Evolutionary conservation across 1,140 invertebrate species (phyloP).

Genomic region (Rhysida immarginata): DNA sequence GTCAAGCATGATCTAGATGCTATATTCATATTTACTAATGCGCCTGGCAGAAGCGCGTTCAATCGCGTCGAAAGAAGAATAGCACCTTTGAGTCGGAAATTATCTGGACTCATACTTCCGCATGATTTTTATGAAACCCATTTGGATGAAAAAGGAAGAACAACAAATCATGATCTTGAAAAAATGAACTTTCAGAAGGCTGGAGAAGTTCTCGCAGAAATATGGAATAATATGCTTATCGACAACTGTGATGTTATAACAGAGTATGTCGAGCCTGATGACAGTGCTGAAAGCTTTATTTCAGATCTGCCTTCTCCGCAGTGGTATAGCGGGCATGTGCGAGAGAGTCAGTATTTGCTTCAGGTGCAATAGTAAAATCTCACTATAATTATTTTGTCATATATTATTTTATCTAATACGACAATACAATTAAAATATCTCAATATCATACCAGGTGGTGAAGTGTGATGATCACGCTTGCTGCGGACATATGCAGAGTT

Average conservation of each 20-base stretch:
- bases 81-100: slow-evolving; percentile 28
- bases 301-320: neutral
- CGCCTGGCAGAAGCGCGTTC: slow-evolving; percentile 27
- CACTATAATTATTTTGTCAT: slow-evolving; percentile 1
- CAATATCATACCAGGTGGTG: slow-evolving; percentile 8
- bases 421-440: slow-evolving; percentile 5
- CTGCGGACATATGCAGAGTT: slow-evolving; percentile 6
- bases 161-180: slow-evolving; percentile 25
- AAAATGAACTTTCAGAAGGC: slow-evolving; percentile 24
- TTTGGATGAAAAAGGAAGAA: slow-evolving; percentile 24
- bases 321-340: slow-evolving; percentile 14
- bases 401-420: neutral
- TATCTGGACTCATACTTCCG: slow-evolving; percentile 27
- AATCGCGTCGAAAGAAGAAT: slow-evolving; percentile 25
- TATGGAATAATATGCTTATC: slow-evolving; percentile 20
- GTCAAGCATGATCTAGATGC: slow-evolving; percentile 28
- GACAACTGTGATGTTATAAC: slow-evolving; percentile 22
- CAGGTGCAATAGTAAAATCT: slow-evolving; percentile 7
- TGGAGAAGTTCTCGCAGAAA: slow-evolving; percentile 21
- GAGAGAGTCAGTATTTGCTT: slow-evolving; percentile 15
- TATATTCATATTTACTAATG: slow-evolving; percentile 29
- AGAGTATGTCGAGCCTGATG: slow-evolving; percentile 17
- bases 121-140: slow-evolving; percentile 28
- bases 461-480: slow-evolving; percentile 10
- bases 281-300: neutral